Base-by-base conservation (phyloP, 2,797 vertebrate genomes). In the Anguilla pacifica region DNA sequence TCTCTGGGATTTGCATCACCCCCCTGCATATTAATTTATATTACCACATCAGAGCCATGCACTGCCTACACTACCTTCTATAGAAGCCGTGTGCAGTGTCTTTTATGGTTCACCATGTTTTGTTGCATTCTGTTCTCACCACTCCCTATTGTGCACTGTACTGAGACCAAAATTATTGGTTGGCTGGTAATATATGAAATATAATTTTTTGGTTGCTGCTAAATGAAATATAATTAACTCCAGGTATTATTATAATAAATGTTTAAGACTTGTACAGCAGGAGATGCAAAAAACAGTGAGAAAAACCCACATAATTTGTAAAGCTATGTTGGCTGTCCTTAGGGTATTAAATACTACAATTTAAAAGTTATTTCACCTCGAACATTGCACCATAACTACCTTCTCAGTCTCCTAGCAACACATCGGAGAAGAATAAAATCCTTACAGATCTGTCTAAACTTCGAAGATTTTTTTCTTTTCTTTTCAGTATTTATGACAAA, bases 361-460 rank as follows among this genome's bases (percentile, higher is more conserved):
- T 43, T 77, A 22, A 39, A 77, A 35, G 35, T 77, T 77, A 35
- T 43, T 43, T 77, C 74, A 43, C 74, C 74, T 43, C 15, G 11
- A 77, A 77, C 6, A 31, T 74, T 74, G 28, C 31, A 77, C 74
- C 74, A n/a, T 43, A 39, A 39, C 35, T 43, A 77, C 35, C 74
- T 77, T 77, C 74, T 43, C 35, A 43, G 74, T 43, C 35, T 77
- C 74, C 74, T 39, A 43, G 74, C 74, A 77, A 77, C 74, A 35
- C 35, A 43, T 43, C 15, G 31, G 70, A 77, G 19, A n/a, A 43
- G 3, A 77, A 43, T 35, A 43, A 17, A 74, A 10, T 17, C 19
- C 17, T 77, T 15, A 77, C 13, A 43, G 35, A 77, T 77, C 35
- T 22, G 15, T 43, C 35, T 11, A 35, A 35, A 39, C 13, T 39